Percentiles rank a stretch among this genome's conserved stretches.
These are phyloP conservation scores for Pelobates cultripes DNA, from an alignment of 2,797 vertebrate species.

Conservation along the genomic window DNA sequence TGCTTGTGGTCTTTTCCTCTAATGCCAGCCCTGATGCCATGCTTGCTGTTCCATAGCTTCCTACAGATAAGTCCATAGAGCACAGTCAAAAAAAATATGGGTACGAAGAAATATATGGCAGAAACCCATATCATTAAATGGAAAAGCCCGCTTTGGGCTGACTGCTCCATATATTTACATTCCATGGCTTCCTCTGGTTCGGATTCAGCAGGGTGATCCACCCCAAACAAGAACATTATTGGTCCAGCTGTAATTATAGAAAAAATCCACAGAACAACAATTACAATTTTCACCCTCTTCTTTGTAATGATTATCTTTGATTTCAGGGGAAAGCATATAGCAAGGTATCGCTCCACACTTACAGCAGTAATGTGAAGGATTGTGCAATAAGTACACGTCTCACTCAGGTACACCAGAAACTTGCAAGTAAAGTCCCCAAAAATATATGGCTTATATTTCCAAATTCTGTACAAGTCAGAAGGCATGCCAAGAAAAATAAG, in stretches of 20 bases:
- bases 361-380: conserved; percentile 82
- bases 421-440: conserved; percentile 78
- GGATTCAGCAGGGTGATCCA: conserved; percentile 63
- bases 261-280: conserved; percentile 74
- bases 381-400: conserved; percentile 81
- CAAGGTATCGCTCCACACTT: conserved; percentile 79
- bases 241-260: conserved; percentile 73
- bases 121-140: conserved; percentile 78
- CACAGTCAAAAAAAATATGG: conserved; percentile 71
- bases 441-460: conserved; percentile 75
- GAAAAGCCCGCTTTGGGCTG: conserved; percentile 72
- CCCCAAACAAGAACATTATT: conserved; percentile 73
- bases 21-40: conserved; percentile 39
- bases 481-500: conserved; percentile 78
- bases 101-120: conserved; percentile 80
- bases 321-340: conserved; percentile 77
- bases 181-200: conserved; percentile 58
- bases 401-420: conserved; percentile 76
- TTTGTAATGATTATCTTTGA: conserved; percentile 76
- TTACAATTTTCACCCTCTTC: conserved; percentile 69
- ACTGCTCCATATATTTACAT: conserved; percentile 72
- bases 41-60: conserved; percentile 71
- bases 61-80: conserved; percentile 79
- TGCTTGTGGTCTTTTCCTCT: conserved; percentile 70
- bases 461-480: conserved; percentile 79